Base-by-base conservation (phyloP, 2,888 invertebrate species). In the Oasisia sp. region DNA sequence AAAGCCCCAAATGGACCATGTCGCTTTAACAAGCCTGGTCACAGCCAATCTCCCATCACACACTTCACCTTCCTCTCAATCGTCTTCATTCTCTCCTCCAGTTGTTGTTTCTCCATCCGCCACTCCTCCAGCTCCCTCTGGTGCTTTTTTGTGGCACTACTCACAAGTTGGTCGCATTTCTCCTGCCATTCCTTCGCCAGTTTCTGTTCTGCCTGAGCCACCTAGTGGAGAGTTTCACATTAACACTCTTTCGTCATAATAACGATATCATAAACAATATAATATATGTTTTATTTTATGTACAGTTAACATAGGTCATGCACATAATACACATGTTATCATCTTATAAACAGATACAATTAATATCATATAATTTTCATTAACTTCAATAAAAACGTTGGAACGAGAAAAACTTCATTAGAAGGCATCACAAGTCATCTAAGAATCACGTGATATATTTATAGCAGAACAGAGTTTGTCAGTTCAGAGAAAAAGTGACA, bases 111-210 rank as follows among this genome's bases (percentile, higher is more conserved):
- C 92, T 95, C 95, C 90, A 95, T 94, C 74, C 93, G 93, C 91
- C 95, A 91, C 14, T 94, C 94, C 91, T 93, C 93, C 32, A 96
- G 91, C 93, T 94, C 94, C 93, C 95, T 93, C 91, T 94, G 93
- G 92, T 95, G 95, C 94, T 95, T 95, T 44, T 95, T 95, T 27
- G 95, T 93, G 19, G 95, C 95, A 45, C 94, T 93, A 11, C 94
- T 93, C 56, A 95, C 92, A 91, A 95, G 92, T 91, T 94, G 94
- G 91, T 95, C 95, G 93, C 94, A 94, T 92, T 95, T 96, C 89
- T 93, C 93, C 93, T 95, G 94, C 95, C 95, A 96, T 92, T 95
- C 95, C 90, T 91, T 93, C 45, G 94, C 94, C 91, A 96, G 93
- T 92, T 96, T 95, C 32, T 95, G 94, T 93, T 96, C 95, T 38